Evolutionary conservation across 2,888 invertebrate species (phyloP).

Genomic region (Chironomus riparius): DNA sequence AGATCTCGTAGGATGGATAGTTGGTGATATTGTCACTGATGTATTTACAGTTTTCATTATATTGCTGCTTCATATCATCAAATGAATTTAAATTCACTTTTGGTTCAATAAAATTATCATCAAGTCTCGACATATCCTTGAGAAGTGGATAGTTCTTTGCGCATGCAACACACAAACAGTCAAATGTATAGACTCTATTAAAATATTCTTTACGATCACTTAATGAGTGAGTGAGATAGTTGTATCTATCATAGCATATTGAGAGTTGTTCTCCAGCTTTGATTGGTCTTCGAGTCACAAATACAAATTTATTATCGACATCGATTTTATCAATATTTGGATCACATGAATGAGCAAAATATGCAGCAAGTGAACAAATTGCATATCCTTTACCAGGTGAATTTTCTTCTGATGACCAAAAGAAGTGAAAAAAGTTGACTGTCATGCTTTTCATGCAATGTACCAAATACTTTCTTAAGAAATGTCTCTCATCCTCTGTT

Average conservation of each 20-base stretch:
- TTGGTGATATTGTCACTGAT: slow-evolving; percentile 1
- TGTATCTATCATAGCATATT: slow-evolving; percentile 68
- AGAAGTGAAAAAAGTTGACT: slow-evolving; percentile 24
- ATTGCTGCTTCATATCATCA: background rate
- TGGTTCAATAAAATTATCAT: background rate
- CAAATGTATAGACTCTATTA: slow-evolving; percentile 59
- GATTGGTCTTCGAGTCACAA: slow-evolving; percentile 57
- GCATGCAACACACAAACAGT: slow-evolving; percentile 70
- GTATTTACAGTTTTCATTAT: slow-evolving; percentile 17
- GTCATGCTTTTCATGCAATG: slow-evolving; percentile 18
- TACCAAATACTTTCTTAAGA: background rate
- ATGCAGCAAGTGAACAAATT: slow-evolving; percentile 49
- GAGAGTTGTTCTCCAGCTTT: slow-evolving; percentile 61
- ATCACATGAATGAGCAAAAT: slow-evolving; percentile 81
- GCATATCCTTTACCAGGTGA: slow-evolving; percentile 7
- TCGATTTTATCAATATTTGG: slow-evolving; percentile 53
- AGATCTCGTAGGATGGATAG: slow-evolving; percentile 17
- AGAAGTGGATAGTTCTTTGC: slow-evolving; percentile 53
- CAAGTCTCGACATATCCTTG: background rate
- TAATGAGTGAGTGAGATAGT: slow-evolving; percentile 34
- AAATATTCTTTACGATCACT: slow-evolving; percentile 51
- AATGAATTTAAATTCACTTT: background rate
- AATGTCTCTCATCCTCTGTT: slow-evolving; percentile 3
- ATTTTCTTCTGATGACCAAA: background rate
- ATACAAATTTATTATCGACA: slow-evolving; percentile 20